Percentiles rank a stretch among this genome's conserved stretches.
Conservation (phyloP, 1,140 invertebrate species). For the Temnothorax curvispinosus region DNA sequence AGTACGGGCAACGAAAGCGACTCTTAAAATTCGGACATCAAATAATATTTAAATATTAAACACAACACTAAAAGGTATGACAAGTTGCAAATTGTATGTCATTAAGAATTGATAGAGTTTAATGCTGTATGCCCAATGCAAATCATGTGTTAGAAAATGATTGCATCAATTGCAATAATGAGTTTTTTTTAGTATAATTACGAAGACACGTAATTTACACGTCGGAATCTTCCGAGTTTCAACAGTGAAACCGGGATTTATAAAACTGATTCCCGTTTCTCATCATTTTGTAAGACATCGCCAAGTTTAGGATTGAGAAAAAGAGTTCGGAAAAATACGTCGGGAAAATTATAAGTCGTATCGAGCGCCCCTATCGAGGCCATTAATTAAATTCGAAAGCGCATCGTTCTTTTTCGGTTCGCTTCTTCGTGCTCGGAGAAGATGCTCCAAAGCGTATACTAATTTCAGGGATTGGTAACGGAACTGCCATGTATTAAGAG, state of each 20-base stretch:
- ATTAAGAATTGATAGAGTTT: not conserved
- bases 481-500: conserved; percentile 44
- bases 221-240: not conserved
- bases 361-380: not conserved
- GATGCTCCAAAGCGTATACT: conserved; percentile 52
- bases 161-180: not conserved
- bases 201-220: not conserved
- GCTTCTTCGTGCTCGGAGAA: conserved; percentile 44
- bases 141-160: conserved; percentile 7
- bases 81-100: not conserved
- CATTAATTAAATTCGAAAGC: conserved; percentile 56
- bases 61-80: not conserved
- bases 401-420: conserved; percentile 47
- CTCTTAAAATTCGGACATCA: not conserved
- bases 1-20: not conserved
- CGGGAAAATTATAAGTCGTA: conserved; percentile 7
- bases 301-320: not conserved
- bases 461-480: conserved; percentile 58
- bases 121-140: not conserved
- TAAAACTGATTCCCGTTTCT: not conserved
- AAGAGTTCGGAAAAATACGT: not conserved
- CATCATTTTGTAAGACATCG: not conserved
- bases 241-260: not conserved
- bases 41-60: not conserved
- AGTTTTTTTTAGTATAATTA: not conserved